Evolutionary conservation across 2,113 vertebrate species (phyloP), one percentile per base, ranked within the genome.

Genomic region (Pseudois nayaur): DNA sequence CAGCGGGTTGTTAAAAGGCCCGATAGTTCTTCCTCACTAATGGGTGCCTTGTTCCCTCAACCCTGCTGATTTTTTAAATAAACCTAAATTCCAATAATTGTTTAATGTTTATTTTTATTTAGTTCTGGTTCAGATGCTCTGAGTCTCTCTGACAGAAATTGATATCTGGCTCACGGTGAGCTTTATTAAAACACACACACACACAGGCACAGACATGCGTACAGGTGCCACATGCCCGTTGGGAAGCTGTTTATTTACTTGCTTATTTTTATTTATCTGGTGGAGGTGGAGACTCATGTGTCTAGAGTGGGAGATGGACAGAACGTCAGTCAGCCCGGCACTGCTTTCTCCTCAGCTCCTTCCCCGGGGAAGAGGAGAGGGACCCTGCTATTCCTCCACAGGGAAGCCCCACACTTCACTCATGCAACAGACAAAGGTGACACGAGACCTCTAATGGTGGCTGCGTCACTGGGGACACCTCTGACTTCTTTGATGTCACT

Each of bases 51-150:
- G 57, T 98, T 99, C 98, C 97, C 97, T 98, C 98, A 98, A 97
- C 98, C 98, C 99, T 48, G 98, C 99, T 99, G 99, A 94, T 98
- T 98, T 99, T 98, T 98, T 93, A 98, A 99, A 99, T 98, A 98
- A 99, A 98, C 98, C 98, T 98, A 98, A 99, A 99, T 98, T 98
- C 99, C 98, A 98, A 98, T 99, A 99, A 99, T 99, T 99, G 99
- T 98, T 99, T 99, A 99, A 99, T 99, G 99, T 98, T 99, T 98
- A 98, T 98, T 99, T 99, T 99, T 98, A 98, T 98, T 99, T 98
- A 98, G 98, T 98, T 99, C 98, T 98, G 98, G 98, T 98, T 99
- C 99, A 98, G 98, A 98, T 98, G 96, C 90, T 96, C 97, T 67
- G 96, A 81, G 74, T 98, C 96, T 97, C 94, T 87, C 57, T 96